A percentile compares a stretch with the other conserved stretches of the same genome.
These are phyloP conservation scores for Trinectes maculatus DNA, from an alignment of 2,113 vertebrate species.

Conservation along the genomic window DNA sequence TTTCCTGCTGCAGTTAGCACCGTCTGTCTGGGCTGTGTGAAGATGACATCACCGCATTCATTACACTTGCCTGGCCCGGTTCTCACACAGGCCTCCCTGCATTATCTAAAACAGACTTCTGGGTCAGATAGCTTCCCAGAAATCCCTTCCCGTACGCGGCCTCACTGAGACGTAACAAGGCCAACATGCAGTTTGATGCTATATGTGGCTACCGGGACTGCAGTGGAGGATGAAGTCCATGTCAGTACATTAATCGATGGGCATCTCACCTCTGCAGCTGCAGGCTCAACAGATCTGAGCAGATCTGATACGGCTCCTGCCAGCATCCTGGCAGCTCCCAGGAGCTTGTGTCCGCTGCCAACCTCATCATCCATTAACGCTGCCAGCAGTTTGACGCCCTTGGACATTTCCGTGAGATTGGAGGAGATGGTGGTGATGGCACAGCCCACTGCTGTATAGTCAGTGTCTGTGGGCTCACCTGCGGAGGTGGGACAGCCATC, in stretches of 20 bases:
- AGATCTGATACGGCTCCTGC: conserved; percentile 94
- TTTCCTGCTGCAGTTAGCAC: conserved; percentile 97
- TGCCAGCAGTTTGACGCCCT: conserved; percentile 94
- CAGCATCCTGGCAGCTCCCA: conserved; percentile 93
- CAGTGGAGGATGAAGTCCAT: conserved; percentile 22
- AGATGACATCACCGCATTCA: conserved; percentile 70
- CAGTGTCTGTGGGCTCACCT: conserved; percentile 97
- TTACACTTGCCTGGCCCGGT: conserved; percentile 42
- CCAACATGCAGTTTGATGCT: conserved; percentile 8
- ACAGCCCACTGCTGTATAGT: conserved; percentile 98
- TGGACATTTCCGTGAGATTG: conserved; percentile 99
- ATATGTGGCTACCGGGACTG: conserved; percentile 17
- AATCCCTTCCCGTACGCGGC: conserved; percentile 11
- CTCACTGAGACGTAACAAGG: conserved; percentile 24
- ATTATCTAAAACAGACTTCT: conserved; percentile 47
- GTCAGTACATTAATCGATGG: conserved; percentile 15
- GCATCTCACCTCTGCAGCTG: conserved; percentile 91
- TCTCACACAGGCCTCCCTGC: conserved; percentile 27
- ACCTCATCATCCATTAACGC: conserved; percentile 97
- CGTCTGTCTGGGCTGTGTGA: conserved; percentile 93
- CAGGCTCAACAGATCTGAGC: conserved; percentile 94
- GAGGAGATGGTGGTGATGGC: conserved; percentile 99
- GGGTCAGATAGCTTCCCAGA: conserved; percentile 34
- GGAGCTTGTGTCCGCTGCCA: conserved; percentile 94
- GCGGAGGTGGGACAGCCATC: conserved; percentile 23